Conservation (phyloP, 2,113 vertebrate genomes). For the Narcine bancroftii region DNA sequence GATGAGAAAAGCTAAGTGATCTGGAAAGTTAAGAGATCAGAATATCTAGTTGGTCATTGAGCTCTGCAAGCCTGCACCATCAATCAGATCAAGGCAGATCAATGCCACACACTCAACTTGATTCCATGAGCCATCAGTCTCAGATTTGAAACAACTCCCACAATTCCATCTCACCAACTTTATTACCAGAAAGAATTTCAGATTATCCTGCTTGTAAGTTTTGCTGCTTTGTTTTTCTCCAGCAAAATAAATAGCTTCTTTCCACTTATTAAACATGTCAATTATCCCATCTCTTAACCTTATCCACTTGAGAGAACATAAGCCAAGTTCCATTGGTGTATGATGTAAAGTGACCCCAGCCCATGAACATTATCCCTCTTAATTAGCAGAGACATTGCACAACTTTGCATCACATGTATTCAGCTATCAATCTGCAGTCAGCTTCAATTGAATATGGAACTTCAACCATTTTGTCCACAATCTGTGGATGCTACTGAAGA, state of each 20-base stretch:
- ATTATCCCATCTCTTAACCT: background rate
- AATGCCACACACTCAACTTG: too few relatives aligned
- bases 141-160: too few relatives aligned
- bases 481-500: background rate
- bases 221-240: background rate
- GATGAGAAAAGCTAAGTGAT: background rate
- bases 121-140: too few relatives aligned
- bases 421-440: background rate
- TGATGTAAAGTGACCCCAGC: background rate
- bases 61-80: too few relatives aligned
- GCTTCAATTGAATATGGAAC: conserved; percentile 7
- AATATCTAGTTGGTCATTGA: too few relatives aligned
- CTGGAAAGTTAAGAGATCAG: too few relatives aligned
- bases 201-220: too few relatives aligned
- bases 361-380: background rate
- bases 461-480: background rate
- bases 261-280: background rate
- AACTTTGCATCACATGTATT: background rate
- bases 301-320: background rate
- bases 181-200: too few relatives aligned
- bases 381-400: background rate
- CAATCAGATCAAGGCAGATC: too few relatives aligned
- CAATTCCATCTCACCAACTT: too few relatives aligned
- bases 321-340: background rate
- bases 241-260: background rate